Evolutionary conservation across 2,888 invertebrate genomes (phyloP), one percentile per base, ranked within the genome.

Genomic region (Elegia similella): DNA sequence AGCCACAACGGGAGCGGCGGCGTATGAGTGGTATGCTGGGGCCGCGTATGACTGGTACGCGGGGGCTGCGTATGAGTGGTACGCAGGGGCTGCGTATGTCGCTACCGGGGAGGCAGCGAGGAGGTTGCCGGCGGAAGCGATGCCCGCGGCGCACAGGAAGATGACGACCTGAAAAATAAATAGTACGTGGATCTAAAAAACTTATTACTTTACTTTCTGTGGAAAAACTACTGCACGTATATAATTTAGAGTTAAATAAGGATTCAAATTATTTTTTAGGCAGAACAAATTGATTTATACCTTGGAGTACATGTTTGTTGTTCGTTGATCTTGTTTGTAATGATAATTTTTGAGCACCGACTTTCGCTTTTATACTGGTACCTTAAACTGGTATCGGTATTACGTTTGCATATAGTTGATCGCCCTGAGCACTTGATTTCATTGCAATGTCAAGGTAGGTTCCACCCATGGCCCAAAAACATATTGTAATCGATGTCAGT

Each of bases 51-150:
- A 56, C 8, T 58, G 60, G 68, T 76, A 76, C 55, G 68, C 46
- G 16, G 65, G 62, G 12, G 62, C 61, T 34, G 64, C 59, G 44
- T 44, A 47, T 52, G 53, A 15, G 15, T 50, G 75, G 62, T 76
- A 79, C 58, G 82, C 77, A 43, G 84, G 76, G 42, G 82, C 76
- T 65, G 76, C 67, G 62, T 76, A 74, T 12, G 70, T 64, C 29
- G 54, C 54, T 17, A 56, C 56, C 15, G 84, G 84, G 38, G 84
- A 84, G 29, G 79, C 84, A 59, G 88, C 86, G 34, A 86, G 77
- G 15, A 94, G 76, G 68, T 92, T 76, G 63, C 95, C 94, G 58
- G 94, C 94, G 74, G 92, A 92, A 72, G 93, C 93, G 64, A 92
- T 87, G 69, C 94, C 93, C 82, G 93, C 90, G 70, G 92, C 85